phyloP scores from a whole-genome alignment of 1,140 invertebrate genomes.

The Cepaea nemoralis region DNA sequence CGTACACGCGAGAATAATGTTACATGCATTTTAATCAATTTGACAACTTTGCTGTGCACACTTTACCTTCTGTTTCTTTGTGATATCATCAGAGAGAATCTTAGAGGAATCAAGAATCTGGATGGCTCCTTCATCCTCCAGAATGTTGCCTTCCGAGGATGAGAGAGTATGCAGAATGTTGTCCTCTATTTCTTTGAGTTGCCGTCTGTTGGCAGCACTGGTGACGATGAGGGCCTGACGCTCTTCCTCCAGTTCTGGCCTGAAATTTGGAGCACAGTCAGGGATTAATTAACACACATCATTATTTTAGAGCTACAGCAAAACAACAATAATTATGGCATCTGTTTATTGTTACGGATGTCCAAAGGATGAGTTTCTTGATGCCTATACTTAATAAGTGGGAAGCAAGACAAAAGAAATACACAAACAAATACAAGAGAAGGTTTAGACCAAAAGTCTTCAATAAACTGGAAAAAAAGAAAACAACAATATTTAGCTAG shows the following conservation, averaged over 20 bases:
- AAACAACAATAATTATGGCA: no score
- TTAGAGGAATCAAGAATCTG: conserved; percentile 72
- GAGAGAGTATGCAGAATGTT: conserved; percentile 72
- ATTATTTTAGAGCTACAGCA: no score
- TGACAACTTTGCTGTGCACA: not conserved
- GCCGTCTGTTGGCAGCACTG: conserved; percentile 70
- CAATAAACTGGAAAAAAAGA: no score
- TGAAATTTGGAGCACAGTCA: conserved; percentile 50
- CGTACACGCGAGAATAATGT: not conserved
- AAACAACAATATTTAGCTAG: no score
- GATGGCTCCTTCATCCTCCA: conserved; percentile 72
- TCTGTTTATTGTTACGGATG: no score
- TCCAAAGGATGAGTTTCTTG: no score
- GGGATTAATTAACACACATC: not conserved
- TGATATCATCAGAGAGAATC: conserved; percentile 75
- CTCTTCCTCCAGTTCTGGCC: conserved; percentile 73
- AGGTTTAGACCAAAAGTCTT: no score
- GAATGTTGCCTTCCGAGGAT: conserved; percentile 72
- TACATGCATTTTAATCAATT: not conserved
- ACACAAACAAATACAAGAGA: no score
- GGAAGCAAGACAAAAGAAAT: no score
- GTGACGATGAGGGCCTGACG: conserved; percentile 71
- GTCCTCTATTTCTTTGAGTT: conserved; percentile 73
- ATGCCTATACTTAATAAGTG: no score
- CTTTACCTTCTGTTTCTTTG: conserved; percentile 86